Evolutionary conservation across 2,113 vertebrate genomes (phyloP).

Genomic region (Hyperoodon ampullatus): DNA sequence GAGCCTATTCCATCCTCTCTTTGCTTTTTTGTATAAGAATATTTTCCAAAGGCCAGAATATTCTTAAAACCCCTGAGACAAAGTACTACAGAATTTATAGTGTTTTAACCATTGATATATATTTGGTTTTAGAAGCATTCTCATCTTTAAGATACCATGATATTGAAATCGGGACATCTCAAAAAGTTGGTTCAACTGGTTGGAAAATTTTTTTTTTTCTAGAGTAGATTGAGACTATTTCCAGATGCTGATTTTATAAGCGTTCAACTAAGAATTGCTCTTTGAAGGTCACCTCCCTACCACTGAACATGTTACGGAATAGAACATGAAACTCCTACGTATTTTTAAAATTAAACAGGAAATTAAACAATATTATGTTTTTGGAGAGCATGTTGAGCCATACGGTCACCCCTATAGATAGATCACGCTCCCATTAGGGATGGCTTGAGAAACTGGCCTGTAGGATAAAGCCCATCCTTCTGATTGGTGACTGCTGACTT

Average conservation of each 20-base stretch:
- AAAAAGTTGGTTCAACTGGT: background rate
- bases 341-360: background rate
- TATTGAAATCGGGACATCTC: background rate
- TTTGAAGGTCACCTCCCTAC: background rate
- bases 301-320: background rate
- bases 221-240: background rate
- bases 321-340: background rate
- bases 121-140: background rate
- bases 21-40: conserved; percentile 15
- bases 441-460: background rate
- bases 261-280: background rate
- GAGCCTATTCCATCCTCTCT: background rate
- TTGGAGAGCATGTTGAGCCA: background rate
- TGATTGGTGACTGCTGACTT: background rate
- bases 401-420: background rate
- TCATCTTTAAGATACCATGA: conserved; percentile 11
- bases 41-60: background rate
- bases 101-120: background rate
- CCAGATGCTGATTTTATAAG: background rate
- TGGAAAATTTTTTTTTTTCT: background rate
- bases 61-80: background rate
- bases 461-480: background rate
- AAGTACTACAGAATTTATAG: background rate
- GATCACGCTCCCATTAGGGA: background rate
- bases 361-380: background rate